A percentile compares a stretch with the other conserved stretches of the same genome.
phyloP scores from a whole-genome alignment of 2,113 vertebrate genomes.

The Gnathonemus longibarbis region DNA sequence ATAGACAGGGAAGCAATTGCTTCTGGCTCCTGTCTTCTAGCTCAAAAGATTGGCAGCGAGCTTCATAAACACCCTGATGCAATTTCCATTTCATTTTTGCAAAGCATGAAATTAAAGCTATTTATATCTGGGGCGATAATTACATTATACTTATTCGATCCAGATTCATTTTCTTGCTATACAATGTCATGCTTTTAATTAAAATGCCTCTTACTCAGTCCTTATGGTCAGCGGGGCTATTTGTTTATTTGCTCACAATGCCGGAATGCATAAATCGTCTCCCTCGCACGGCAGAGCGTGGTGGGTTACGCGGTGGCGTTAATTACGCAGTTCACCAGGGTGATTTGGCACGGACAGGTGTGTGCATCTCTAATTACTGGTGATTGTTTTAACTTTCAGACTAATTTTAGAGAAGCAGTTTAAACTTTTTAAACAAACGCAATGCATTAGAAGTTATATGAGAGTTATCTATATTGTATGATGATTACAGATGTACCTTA shows the following conservation, averaged over 20 bases:
- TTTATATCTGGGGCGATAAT: slow-evolving; percentile 64
- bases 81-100: slow-evolving; percentile 58
- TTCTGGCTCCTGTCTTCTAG: slow-evolving; percentile 53
- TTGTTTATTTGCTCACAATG: slow-evolving; percentile 43
- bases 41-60: slow-evolving; percentile 47
- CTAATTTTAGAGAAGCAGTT: background rate
- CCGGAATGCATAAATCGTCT: background rate
- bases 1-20: slow-evolving; percentile 53
- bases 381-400: background rate
- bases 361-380: slow-evolving; percentile 31
- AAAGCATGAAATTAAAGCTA: slow-evolving; percentile 68
- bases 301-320: slow-evolving; percentile 31
- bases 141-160: slow-evolving; percentile 64
- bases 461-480: too few species aligned
- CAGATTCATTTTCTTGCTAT: slow-evolving; percentile 58
- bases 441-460: background rate
- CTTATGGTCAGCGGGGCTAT: slow-evolving; percentile 41
- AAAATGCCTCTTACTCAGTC: slow-evolving; percentile 50
- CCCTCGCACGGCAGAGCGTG: background rate
- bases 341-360: slow-evolving; percentile 41
- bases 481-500: too few species aligned
- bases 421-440: background rate
- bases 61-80: slow-evolving; percentile 52
- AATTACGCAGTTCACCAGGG: slow-evolving; percentile 43
- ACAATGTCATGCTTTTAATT: slow-evolving; percentile 62